phyloP scores from a whole-genome alignment of 2,888 invertebrate species.

The Nymphalis c-album region DNA sequence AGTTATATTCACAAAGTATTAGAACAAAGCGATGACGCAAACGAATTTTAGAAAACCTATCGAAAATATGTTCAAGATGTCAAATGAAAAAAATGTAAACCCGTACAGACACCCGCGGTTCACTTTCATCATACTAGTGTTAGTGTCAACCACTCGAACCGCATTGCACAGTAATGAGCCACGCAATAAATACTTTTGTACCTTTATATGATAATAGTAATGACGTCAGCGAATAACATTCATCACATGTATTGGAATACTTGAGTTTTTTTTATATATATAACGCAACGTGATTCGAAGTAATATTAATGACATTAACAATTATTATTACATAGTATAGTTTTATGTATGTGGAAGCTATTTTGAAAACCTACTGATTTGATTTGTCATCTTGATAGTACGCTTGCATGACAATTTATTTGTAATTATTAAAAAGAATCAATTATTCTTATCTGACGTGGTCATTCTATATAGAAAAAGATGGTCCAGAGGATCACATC shows the following conservation, averaged over 20 bases:
- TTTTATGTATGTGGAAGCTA: neutral
- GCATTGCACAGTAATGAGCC: slow-evolving; percentile 48
- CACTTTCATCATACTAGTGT: slow-evolving; percentile 50
- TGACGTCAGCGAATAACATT: slow-evolving; percentile 41
- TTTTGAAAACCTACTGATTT: neutral
- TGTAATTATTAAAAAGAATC: too few species aligned
- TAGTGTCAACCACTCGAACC: slow-evolving; percentile 46
- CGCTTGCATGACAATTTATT: too few species aligned
- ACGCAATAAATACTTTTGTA: slow-evolving; percentile 23
- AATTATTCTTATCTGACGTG: too few species aligned
- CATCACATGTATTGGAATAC: slow-evolving; percentile 42
- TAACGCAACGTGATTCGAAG: slow-evolving; percentile 23
- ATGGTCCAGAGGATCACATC: too few species aligned
- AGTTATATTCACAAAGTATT: neutral
- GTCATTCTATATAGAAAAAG: too few species aligned
- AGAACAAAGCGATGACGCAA: neutral
- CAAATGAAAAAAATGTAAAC: neutral
- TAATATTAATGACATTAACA: slow-evolving; percentile 22
- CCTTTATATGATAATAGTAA: slow-evolving; percentile 10
- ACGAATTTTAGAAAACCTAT: neutral
- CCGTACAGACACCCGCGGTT: slow-evolving; percentile 38
- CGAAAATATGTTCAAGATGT: neutral
- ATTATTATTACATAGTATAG: slow-evolving; percentile 8
- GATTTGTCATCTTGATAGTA: neutral
- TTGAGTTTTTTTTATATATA: slow-evolving; percentile 40